Conservation (phyloP, 1,140 invertebrate species). For the Prorops nasuta region DNA sequence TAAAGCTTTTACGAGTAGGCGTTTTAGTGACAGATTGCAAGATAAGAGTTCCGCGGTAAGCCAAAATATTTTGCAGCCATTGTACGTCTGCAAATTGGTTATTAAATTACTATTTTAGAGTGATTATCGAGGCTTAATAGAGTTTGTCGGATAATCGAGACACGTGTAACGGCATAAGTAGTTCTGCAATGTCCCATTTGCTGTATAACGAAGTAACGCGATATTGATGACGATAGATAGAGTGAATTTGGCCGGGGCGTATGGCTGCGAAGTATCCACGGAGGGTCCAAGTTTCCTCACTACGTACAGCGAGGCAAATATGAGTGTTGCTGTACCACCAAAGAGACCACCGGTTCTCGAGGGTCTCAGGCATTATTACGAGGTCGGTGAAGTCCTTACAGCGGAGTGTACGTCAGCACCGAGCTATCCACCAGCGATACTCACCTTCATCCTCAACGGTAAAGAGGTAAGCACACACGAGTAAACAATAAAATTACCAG, state of each 20-base stretch:
- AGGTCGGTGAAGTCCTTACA: constrained; percentile 69
- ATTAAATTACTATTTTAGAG: no score
- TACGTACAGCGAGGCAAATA: constrained; percentile 51
- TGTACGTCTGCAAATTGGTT: no score
- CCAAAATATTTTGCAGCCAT: no score
- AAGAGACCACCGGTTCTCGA: constrained; percentile 39
- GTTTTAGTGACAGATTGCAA: no score
- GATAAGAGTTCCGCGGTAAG: no score
- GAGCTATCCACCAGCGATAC: constrained; percentile 67
- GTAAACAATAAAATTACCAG: no score
- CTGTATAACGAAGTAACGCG: background rate
- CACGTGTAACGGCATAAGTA: no score
- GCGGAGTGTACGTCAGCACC: constrained; percentile 76
- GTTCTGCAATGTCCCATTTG: no score
- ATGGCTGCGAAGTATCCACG: constrained; percentile 61
- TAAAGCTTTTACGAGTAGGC: no score
- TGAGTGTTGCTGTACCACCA: constrained; percentile 55
- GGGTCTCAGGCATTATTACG: constrained; percentile 58
- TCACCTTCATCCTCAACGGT: constrained; percentile 75
- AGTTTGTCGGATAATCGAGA: no score
- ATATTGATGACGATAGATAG: constrained; percentile 27
- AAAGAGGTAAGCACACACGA: constrained; percentile 70
- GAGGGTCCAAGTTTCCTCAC: constrained; percentile 60
- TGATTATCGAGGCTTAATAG: no score
- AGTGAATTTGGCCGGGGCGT: constrained; percentile 53